These are phyloP conservation scores for Isotomurus palustris DNA, from an alignment of 2,888 invertebrate species.

Conservation along the genomic window DNA sequence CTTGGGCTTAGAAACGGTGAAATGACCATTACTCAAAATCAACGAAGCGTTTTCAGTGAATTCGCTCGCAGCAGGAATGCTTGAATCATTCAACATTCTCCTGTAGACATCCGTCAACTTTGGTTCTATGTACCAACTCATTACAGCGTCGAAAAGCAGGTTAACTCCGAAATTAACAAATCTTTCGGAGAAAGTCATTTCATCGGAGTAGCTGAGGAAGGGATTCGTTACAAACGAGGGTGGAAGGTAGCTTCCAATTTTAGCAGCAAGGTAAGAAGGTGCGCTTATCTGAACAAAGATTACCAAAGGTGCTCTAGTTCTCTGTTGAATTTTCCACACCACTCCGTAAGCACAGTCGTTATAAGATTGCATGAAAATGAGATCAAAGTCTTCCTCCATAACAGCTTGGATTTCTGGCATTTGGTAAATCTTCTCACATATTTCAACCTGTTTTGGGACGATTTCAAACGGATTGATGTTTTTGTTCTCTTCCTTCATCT, in stretches of 20 bases:
- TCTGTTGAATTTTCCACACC: conserved; percentile 41
- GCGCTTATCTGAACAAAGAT: conserved; percentile 43
- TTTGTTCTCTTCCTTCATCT: conserved; percentile 14
- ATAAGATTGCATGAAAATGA: conserved; percentile 46
- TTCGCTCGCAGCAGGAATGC: conserved; percentile 18
- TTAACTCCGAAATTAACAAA: conserved; percentile 46
- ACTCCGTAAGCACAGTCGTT: conserved; percentile 47
- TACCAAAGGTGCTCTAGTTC: conserved; percentile 49
- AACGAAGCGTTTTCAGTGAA: conserved; percentile 36
- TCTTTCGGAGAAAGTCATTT: conserved; percentile 47
- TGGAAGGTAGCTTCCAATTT: conserved; percentile 43
- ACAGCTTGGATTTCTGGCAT: conserved; percentile 22
- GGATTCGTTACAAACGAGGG: conserved; percentile 48
- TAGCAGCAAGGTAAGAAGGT: conserved; percentile 2
- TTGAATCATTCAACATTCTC: conserved; percentile 17
- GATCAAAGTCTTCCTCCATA: conserved; percentile 43
- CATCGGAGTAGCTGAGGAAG: conserved; percentile 40
- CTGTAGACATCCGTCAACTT: conserved; percentile 21
- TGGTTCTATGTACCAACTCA: conserved; percentile 48
- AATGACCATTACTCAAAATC: conserved; percentile 47
- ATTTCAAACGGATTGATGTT: conserved; percentile 15
- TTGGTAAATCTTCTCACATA: conserved; percentile 27
- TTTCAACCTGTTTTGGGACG: neutral
- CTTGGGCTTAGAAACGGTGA: conserved; percentile 40
- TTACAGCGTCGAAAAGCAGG: conserved; percentile 49